Percentiles rank a stretch among this genome's conserved stretches.
These are phyloP conservation scores for Emydoidea blandingii DNA, from an alignment of 2,797 vertebrate genomes.

Conservation along the genomic window DNA sequence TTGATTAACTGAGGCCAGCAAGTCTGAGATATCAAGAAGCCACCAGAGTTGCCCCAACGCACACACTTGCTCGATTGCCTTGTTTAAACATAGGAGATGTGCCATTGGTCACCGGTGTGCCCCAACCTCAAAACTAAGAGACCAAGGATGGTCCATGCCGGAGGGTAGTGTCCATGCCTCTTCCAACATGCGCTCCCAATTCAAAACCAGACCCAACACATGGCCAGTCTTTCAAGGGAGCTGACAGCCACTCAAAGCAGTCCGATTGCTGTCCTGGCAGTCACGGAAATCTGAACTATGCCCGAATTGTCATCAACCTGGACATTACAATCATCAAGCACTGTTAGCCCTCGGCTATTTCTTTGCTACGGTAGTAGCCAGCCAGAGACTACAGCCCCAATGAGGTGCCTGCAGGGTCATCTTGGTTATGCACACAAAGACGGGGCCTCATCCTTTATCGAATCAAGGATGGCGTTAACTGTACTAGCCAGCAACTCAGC, in stretches of 20 bases:
- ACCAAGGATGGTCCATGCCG: background rate
- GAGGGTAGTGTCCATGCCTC: background rate
- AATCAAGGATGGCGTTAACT: background rate
- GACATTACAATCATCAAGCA: background rate
- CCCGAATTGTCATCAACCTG: background rate
- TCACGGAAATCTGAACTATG: background rate
- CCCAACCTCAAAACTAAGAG: background rate
- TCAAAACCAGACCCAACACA: background rate
- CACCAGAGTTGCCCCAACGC: background rate
- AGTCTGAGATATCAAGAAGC: background rate
- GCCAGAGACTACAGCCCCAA: background rate
- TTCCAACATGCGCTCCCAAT: background rate
- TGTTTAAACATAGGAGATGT: background rate
- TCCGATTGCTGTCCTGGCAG: background rate
- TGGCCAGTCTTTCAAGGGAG: background rate
- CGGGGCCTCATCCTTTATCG: background rate
- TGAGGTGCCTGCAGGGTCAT: background rate
- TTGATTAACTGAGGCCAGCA: background rate
- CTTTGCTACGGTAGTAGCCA: background rate
- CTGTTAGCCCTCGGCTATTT: background rate
- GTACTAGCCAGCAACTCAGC: background rate
- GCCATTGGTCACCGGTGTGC: background rate
- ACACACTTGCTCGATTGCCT: background rate
- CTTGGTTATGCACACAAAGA: background rate
- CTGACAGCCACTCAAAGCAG: background rate